A percentile compares a stretch with the other conserved stretches of the same genome.
These are phyloP conservation scores for Leptodactylus fuscus DNA, from an alignment of 2,113 vertebrate species.

Conservation along the genomic window DNA sequence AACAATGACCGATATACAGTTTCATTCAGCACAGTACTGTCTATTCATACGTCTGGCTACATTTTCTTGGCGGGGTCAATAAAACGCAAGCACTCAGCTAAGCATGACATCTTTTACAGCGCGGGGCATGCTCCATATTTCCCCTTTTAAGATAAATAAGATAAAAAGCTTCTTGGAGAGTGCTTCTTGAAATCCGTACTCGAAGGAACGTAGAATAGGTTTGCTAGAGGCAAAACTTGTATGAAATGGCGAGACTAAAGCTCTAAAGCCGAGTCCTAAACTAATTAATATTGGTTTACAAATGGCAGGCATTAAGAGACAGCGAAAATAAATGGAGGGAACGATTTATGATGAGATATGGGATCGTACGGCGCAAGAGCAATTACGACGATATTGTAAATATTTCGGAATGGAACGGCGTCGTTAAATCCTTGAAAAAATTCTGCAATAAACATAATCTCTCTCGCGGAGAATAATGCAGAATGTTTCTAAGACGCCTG, in stretches of 20 bases:
- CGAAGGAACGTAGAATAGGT: conserved; percentile 4
- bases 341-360: conserved; percentile 49
- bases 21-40: conserved; percentile 38
- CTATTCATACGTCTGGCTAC: conserved; percentile 31
- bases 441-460: conserved; percentile 16
- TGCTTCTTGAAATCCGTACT: conserved; percentile 17
- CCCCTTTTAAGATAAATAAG: conserved; percentile 29
- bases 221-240: conserved; percentile 32
- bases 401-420: conserved; percentile 34
- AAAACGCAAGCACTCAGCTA: conserved; percentile 12
- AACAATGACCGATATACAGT: conserved; percentile 40
- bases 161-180: conserved; percentile 31
- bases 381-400: conserved; percentile 45
- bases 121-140: conserved; percentile 33
- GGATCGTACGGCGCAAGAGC: conserved; percentile 31
- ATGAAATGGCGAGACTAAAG: conserved; percentile 14
- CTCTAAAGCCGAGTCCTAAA: conserved; percentile 14
- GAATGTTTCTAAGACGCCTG: conserved; percentile 13
- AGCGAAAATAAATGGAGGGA: conserved; percentile 15
- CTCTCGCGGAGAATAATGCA: background rate
- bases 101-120: conserved; percentile 12
- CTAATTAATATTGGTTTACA: conserved; percentile 53
- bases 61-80: conserved; percentile 5
- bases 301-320: conserved; percentile 46
- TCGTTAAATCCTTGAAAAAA: conserved; percentile 40